Conservation (phyloP, 1,140 invertebrate genomes). For the Panagrolaimus sp. region DNA sequence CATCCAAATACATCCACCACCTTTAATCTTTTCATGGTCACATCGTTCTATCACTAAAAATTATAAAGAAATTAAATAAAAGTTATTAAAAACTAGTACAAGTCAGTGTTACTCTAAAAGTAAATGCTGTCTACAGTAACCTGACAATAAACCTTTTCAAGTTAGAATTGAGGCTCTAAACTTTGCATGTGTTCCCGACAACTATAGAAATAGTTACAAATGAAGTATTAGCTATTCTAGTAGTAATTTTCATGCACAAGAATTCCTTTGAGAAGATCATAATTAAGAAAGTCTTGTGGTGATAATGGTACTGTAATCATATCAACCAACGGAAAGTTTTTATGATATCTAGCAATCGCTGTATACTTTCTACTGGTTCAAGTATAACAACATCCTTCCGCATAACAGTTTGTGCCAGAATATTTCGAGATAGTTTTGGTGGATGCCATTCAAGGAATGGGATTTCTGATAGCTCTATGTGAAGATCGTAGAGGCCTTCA, state of each 20-base stretch:
- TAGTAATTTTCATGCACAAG: too few relatives aligned
- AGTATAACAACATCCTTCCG: constrained; percentile 50
- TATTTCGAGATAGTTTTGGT: constrained; percentile 76
- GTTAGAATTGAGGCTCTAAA: too few relatives aligned
- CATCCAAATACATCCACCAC: constrained; percentile 42
- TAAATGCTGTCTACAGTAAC: too few relatives aligned
- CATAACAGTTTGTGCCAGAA: constrained; percentile 62
- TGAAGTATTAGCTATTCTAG: too few relatives aligned
- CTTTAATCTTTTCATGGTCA: constrained; percentile 25
- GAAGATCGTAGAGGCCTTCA: constrained; percentile 92
- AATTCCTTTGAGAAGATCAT: constrained; percentile 74
- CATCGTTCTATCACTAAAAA: constrained; percentile 36
- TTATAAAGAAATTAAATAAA: too few relatives aligned
- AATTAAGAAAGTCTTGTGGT: constrained; percentile 54
- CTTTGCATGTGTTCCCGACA: too few relatives aligned
- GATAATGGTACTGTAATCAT: constrained; percentile 39
- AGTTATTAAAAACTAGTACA: too few relatives aligned
- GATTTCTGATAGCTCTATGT: constrained; percentile 78
- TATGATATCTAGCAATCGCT: constrained; percentile 38
- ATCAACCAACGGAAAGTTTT: constrained; percentile 51
- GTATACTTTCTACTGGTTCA: constrained; percentile 29
- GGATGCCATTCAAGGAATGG: constrained; percentile 87
- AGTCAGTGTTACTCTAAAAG: too few relatives aligned
- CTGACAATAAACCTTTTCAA: too few relatives aligned
- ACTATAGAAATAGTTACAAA: too few relatives aligned